These are phyloP conservation scores for Anthopleura xanthogrammica DNA, from an alignment of 92 coral and sea anemone genomes.

Conservation along the genomic window DNA sequence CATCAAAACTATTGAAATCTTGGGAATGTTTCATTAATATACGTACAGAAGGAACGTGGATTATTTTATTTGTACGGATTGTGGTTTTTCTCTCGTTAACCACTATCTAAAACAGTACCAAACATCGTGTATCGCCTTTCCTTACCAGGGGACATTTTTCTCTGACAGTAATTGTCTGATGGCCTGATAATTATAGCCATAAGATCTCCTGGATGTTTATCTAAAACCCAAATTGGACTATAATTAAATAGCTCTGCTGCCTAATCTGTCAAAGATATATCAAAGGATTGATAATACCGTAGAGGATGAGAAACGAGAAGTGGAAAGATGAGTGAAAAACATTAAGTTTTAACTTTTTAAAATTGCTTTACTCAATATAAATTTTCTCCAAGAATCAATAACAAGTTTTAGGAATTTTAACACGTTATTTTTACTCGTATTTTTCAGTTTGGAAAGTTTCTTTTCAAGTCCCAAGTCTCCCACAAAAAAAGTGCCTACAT, in stretches of 20 bases:
- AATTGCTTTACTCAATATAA: no score
- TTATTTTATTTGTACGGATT: neutral
- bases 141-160: constrained; percentile 4
- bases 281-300: neutral
- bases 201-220: neutral
- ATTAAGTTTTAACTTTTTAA: no score
- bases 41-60: neutral
- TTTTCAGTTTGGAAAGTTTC: no score
- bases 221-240: neutral
- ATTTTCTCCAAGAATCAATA: no score
- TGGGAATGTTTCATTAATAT: neutral
- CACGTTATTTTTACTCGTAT: no score
- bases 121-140: neutral
- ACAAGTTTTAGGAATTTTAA: no score
- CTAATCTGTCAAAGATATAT: neutral
- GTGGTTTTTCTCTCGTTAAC: neutral
- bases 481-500: neutral
- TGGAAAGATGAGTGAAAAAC: no score
- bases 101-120: neutral
- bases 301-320: neutral
- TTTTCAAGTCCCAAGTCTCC: neutral
- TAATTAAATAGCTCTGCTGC: neutral
- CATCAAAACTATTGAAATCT: neutral
- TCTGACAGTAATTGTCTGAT: constrained; percentile 38
- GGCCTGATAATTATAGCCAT: neutral